phyloP scores from a whole-genome alignment of 2,888 invertebrate genomes.

The Neoascia interrupta region DNA sequence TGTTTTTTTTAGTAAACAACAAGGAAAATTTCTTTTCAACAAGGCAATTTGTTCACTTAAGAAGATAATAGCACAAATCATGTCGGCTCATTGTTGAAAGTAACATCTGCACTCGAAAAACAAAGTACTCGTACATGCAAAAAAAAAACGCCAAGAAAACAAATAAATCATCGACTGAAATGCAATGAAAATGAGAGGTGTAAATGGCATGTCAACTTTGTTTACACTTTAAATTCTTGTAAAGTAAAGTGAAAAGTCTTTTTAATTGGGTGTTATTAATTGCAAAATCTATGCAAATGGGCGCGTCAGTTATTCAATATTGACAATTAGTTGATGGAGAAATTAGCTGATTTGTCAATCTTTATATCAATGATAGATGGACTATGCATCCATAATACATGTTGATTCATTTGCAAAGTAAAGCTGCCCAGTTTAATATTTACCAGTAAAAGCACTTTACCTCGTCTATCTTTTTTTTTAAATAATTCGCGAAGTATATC shows the following conservation, averaged over 20 bases:
- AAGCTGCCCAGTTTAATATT: too few relatives aligned
- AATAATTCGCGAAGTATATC: too few relatives aligned
- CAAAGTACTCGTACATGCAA: background rate
- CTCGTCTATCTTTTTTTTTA: too few relatives aligned
- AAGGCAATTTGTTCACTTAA: slow-evolving; percentile 42
- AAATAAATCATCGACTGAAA: slow-evolving; percentile 21
- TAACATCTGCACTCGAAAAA: background rate
- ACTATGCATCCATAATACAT: too few relatives aligned
- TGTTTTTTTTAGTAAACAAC: too few relatives aligned
- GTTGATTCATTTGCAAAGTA: too few relatives aligned
- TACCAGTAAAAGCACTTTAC: too few relatives aligned
- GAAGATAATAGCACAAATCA: slow-evolving; percentile 49
- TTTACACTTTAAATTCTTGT: background rate
- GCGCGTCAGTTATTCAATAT: slow-evolving; percentile 14
- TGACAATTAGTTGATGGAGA: slow-evolving; percentile 1
- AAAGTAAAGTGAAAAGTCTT: slow-evolving; percentile 22
- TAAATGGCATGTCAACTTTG: background rate
- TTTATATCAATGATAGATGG: background rate
- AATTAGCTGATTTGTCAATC: slow-evolving; percentile 8
- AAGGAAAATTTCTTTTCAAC: too few relatives aligned
- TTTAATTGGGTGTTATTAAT: slow-evolving; percentile 42
- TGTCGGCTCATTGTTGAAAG: slow-evolving; percentile 49
- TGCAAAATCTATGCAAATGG: slow-evolving; percentile 28
- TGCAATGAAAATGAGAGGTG: slow-evolving; percentile 14
- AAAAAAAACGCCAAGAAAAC: background rate